Evolutionary conservation across 1,140 invertebrate genomes (phyloP), one percentile per base, ranked within the genome.

Genomic region (Orussus abietinus): DNA sequence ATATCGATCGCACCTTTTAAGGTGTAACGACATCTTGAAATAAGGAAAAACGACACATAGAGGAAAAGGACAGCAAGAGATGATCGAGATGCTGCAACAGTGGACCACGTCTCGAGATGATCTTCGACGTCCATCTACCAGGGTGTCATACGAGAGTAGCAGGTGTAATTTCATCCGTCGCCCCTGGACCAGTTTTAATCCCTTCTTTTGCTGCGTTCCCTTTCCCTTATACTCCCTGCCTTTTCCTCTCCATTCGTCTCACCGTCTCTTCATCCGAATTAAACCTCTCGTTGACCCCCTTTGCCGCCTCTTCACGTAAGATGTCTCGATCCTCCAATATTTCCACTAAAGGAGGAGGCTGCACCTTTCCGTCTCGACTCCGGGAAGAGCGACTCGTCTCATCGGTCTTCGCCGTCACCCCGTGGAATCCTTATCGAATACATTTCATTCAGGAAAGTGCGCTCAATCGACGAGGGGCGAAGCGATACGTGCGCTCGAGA

Each of bases 101-200:
- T 57, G 55, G 49, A 59, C 52, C 57, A 32, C 47, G 53, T 58
- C 55, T 66, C 56, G 59, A 70, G 66, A 70, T 69, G 66, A 70
- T 62, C 57, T 59, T 67, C 57, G 62, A 58, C 63, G 61, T 69
- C 60, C 59, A 13, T 26, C 4, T 55, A 69, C 20, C 53, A 63
- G 66, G 67, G 29, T 45, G 21, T 29, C 49, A 70, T 59, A 26
- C 39, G 17, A 34, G 5, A n/a, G 2, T 5, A 45, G 58, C 14
- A 49, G 51, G 58, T 48, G 6, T 25, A 25, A 7, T 38, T 34
- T 50, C 15, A 35, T 49, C 36, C 56, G 33, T 31, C 18, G 18
- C 5, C n/a, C 19, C 28, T 59, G 54, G 56, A 53, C 54, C 51
- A 61, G 42, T 54, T 57, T 45, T 36, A 49, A 41, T 31, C 10